Conservation (phyloP, 2,797 vertebrate species). For the Cephalopachus bancanus region DNA sequence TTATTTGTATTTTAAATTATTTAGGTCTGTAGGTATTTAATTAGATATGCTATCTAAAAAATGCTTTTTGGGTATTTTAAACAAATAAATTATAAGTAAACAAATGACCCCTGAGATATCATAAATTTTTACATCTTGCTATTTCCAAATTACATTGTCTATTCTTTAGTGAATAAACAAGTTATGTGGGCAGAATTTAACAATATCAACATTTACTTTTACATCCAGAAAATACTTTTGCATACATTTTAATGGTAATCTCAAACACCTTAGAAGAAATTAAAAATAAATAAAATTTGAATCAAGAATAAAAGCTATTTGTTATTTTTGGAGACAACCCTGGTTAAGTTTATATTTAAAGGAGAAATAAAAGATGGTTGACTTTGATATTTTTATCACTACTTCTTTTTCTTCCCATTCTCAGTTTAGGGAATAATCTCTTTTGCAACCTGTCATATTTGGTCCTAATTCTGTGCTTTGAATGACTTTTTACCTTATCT, state of each 20-base stretch:
- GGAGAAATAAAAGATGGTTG: background rate
- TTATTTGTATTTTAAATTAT: constrained; percentile 12
- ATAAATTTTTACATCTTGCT: background rate
- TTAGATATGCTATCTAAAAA: background rate
- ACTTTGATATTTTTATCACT: constrained; percentile 10
- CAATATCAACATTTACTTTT: background rate
- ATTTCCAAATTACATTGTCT: background rate
- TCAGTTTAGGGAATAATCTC: background rate
- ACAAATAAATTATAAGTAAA: constrained; percentile 3
- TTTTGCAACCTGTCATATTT: background rate
- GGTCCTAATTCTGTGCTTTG: background rate
- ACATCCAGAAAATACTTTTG: background rate
- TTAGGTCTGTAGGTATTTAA: background rate
- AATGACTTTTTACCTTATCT: background rate
- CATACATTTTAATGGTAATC: background rate
- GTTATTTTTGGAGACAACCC: background rate
- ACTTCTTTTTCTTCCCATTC: background rate
- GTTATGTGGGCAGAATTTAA: background rate
- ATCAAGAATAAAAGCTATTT: background rate
- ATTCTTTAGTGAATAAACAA: constrained; percentile 9
- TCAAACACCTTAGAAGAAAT: constrained; percentile 1
- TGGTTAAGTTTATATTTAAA: constrained; percentile 16
- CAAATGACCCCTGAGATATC: background rate
- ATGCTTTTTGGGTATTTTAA: background rate
- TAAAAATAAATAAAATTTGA: constrained; percentile 33